Percentiles rank a stretch among this genome's conserved stretches.
phyloP scores from a whole-genome alignment of 2,888 invertebrate genomes.

The Spodoptera littoralis region DNA sequence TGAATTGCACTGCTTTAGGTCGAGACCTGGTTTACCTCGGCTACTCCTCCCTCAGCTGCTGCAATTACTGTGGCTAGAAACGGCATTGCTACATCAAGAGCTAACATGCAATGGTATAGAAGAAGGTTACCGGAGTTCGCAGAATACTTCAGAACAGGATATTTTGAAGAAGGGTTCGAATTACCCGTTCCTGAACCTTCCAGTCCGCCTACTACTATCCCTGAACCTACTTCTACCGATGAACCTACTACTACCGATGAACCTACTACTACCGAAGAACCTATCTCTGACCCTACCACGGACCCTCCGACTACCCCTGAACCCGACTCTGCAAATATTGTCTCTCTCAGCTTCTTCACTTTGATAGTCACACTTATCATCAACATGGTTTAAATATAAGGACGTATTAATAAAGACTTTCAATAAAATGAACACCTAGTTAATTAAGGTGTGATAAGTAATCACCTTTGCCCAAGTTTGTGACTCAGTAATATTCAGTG shows the following conservation, averaged over 20 bases:
- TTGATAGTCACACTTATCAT: constrained; percentile 67
- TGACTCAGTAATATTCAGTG: too few relatives aligned
- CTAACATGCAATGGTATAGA: constrained; percentile 71
- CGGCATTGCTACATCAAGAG: constrained; percentile 65
- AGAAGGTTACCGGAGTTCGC: constrained; percentile 68
- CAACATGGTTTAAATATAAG: constrained; percentile 54
- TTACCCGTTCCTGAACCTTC: not conserved
- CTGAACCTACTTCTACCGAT: not conserved
- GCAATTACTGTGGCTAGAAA: constrained; percentile 40
- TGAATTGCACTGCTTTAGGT: constrained; percentile 62
- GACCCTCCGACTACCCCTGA: too few relatives aligned
- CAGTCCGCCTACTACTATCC: not conserved
- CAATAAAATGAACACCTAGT: too few relatives aligned
- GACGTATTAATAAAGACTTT: too few relatives aligned
- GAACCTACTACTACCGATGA: too few relatives aligned
- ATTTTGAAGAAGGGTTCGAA: constrained; percentile 59
- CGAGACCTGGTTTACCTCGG: constrained; percentile 66
- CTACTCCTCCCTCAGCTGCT: too few relatives aligned
- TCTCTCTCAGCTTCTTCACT: constrained; percentile 69
- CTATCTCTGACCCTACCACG: too few relatives aligned
- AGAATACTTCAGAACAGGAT: constrained; percentile 75
- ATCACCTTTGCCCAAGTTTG: too few relatives aligned
- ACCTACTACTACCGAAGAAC: constrained; percentile 5
- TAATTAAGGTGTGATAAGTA: too few relatives aligned
- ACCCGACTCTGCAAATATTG: constrained; percentile 71